Evolutionary conservation across 2,888 invertebrate genomes (phyloP), one percentile per base, ranked within the genome.

Genomic region (Muschampia plurimacula): DNA sequence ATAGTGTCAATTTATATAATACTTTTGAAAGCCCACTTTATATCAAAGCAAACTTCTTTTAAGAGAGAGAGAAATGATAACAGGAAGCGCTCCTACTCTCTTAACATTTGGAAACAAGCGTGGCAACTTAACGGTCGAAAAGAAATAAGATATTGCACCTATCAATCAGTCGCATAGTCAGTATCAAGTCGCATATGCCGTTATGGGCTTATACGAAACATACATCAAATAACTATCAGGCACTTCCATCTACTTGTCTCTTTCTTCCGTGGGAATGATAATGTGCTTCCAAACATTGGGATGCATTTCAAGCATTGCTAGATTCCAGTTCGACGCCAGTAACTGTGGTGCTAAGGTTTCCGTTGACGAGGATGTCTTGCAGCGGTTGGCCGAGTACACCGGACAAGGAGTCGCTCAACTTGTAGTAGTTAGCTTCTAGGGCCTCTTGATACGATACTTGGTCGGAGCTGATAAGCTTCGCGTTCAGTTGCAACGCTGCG

Each of bases 381-480:
- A 97, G 91, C 0, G 97, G 96, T 83, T 97, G 97, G 0, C 97
- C 97, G 75, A 98, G 95, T 77, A 98, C 90, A 49, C 95, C 95
- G 62, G 97, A 96, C 46, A 98, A 93, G 12, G 97, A 97, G 72
- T 96, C 96, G 81, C 98, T 97, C 68, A 99, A 95, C 82, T 98
- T 98, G 83, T 97, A 96, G 91, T 97, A 98, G 90, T 98, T 98
- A 60, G 96, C 95, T 80, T 97, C 96, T 49, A 99, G 91, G 7
- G 97, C 97, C 84, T 97, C 97, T 84, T 99, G 99, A 86, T 99
- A 99, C 79, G 98, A 97, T 67, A 96, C 96, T 88, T 99, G 99
- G 89, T 99, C 99, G 3, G 96, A 95, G 75, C 96, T 96, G 81
- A 99, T 98, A 77, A 99, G 96, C 80, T 97, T 97, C 59, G 97